Conservation (phyloP, 2,888 invertebrate species). For the Ypsolopha sequella region DNA sequence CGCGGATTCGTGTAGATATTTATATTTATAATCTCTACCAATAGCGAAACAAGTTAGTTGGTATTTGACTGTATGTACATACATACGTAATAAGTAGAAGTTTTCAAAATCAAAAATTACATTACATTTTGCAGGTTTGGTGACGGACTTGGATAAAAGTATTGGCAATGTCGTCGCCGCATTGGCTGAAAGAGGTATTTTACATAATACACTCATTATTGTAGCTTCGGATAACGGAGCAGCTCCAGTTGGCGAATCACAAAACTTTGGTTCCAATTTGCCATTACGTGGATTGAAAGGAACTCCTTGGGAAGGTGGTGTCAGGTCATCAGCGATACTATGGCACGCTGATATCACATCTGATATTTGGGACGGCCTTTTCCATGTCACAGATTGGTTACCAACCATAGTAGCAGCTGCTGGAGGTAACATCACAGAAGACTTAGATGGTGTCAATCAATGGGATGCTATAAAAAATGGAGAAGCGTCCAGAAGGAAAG, state of each 20-base stretch:
- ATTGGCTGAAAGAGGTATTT: slow-evolving; percentile 72
- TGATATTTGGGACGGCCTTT: slow-evolving; percentile 57
- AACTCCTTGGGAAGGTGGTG: slow-evolving; percentile 84
- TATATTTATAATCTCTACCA: no score
- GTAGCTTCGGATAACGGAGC: slow-evolving; percentile 90
- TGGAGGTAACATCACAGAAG: slow-evolving; percentile 23
- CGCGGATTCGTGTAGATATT: no score
- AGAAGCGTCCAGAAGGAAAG: slow-evolving; percentile 37
- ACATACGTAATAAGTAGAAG: no score
- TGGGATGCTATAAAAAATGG: slow-evolving; percentile 69
- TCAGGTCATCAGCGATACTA: slow-evolving; percentile 76
- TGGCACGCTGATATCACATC: slow-evolving; percentile 69
- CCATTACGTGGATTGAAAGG: slow-evolving; percentile 82
- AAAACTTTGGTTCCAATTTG: slow-evolving; percentile 80
- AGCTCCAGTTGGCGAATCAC: slow-evolving; percentile 72
- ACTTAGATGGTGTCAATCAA: slow-evolving; percentile 74
- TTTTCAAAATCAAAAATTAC: no score
- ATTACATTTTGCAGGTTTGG: slow-evolving; percentile 49
- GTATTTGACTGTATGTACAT: no score
- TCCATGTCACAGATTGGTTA: slow-evolving; percentile 85
- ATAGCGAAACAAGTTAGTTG: no score
- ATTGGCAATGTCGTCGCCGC: slow-evolving; percentile 79
- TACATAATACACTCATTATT: slow-evolving; percentile 82
- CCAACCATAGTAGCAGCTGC: slow-evolving; percentile 73
- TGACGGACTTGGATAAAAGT: slow-evolving; percentile 81